These are phyloP conservation scores for Trematomus loennbergii DNA, from an alignment of 2,113 vertebrate genomes.

Conservation along the genomic window DNA sequence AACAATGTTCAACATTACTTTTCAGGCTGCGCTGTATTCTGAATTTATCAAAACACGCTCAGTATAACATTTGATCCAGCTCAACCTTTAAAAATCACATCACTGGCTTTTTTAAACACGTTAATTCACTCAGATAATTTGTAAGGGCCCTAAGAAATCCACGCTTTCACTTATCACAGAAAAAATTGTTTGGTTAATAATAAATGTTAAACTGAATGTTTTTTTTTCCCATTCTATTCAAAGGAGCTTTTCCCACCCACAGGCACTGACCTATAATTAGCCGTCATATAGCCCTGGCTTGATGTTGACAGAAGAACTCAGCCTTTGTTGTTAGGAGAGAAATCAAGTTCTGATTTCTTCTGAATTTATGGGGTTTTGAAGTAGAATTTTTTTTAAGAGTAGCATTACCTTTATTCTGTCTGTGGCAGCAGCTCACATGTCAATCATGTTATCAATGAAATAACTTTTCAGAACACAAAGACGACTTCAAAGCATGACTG, in stretches of 20 bases:
- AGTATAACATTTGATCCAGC: background rate
- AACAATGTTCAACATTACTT: background rate
- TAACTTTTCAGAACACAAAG: slow-evolving; percentile 62
- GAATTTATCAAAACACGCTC: background rate
- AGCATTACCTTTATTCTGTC: slow-evolving; percentile 67
- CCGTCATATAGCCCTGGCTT: slow-evolving; percentile 15
- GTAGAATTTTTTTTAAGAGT: slow-evolving; percentile 33
- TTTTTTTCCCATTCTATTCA: background rate
- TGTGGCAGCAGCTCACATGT: slow-evolving; percentile 46
- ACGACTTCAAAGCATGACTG: slow-evolving; percentile 62
- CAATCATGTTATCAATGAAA: slow-evolving; percentile 53
- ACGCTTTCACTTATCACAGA: background rate
- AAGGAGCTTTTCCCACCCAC: background rate
- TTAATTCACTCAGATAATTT: background rate
- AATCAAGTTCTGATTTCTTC: slow-evolving; percentile 19
- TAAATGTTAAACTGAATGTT: background rate
- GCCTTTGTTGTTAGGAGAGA: background rate
- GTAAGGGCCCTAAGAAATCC: background rate
- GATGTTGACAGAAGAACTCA: background rate
- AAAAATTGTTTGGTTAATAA: background rate
- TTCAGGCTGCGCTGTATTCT: background rate
- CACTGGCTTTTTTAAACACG: background rate
- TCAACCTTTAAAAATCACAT: background rate
- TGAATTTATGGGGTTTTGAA: slow-evolving; percentile 45
- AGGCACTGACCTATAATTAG: background rate